These are phyloP conservation scores for Dermatophagoides farinae DNA, from an alignment of 1,140 invertebrate genomes.

Conservation along the genomic window DNA sequence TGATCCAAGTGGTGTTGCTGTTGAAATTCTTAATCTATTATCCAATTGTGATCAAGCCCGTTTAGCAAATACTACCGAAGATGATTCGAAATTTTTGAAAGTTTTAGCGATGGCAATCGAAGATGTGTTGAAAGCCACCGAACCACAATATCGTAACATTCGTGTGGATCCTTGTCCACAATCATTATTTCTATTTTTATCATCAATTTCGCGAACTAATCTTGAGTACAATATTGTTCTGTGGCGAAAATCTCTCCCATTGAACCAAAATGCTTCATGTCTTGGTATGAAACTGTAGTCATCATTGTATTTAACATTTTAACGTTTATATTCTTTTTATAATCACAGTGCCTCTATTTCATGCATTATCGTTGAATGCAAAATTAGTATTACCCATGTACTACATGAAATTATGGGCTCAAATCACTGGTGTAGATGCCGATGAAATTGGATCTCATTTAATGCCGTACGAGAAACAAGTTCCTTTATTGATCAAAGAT, in stretches of 20 bases:
- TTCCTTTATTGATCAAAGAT: conserved; percentile 63
- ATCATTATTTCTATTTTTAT: conserved; percentile 65
- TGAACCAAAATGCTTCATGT: conserved; percentile 36
- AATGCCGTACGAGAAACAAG: conserved; percentile 34
- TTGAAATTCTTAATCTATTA: conserved; percentile 12
- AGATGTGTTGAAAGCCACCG: conserved; percentile 63
- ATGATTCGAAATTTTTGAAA: conserved; percentile 17
- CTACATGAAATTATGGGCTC: conserved; percentile 26
- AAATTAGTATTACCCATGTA: conserved; percentile 33
- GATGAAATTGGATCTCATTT: conserved; percentile 17
- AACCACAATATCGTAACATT: conserved; percentile 33
- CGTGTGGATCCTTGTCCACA: conserved; percentile 25
- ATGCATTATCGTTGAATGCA: conserved; percentile 64
- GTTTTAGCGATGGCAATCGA: conserved; percentile 56
- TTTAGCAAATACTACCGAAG: not conserved
- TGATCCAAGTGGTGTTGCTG: conserved; percentile 8
- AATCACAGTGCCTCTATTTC: conserved; percentile 49
- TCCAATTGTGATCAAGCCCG: conserved; percentile 35
- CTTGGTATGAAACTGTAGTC: conserved; percentile 37
- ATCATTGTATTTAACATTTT: not conserved
- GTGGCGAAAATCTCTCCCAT: conserved; percentile 27
- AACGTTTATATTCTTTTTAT: not conserved
- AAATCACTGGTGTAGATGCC: conserved; percentile 25
- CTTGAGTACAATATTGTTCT: conserved; percentile 65
- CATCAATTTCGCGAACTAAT: conserved; percentile 69